These are phyloP conservation scores for Argopecten irradians DNA, from an alignment of 1,140 invertebrate species.

Conservation along the genomic window DNA sequence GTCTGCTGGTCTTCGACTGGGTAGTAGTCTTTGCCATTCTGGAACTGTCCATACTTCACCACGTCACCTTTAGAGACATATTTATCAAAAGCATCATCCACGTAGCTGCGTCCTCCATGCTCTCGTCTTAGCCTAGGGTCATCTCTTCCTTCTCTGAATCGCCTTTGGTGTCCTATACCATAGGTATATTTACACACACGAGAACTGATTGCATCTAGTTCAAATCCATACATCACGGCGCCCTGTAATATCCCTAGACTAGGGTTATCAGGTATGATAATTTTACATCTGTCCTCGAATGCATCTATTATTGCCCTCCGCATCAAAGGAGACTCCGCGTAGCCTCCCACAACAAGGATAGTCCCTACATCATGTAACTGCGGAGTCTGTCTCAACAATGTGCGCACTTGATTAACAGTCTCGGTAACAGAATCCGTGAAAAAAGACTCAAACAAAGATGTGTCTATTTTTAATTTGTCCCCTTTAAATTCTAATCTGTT, in stretches of 20 bases:
- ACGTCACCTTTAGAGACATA: conserved; percentile 50
- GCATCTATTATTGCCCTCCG: conserved; percentile 38
- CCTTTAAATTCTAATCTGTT: conserved; percentile 29
- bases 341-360: conserved; percentile 53
- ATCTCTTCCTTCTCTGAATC: conserved; percentile 32
- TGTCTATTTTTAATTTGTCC: conserved; percentile 39
- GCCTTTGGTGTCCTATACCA: conserved; percentile 45
- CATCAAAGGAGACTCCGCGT: conserved; percentile 52
- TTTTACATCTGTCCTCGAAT: conserved; percentile 39
- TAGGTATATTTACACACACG: conserved; percentile 55
- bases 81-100: conserved; percentile 55
- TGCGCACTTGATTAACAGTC: conserved; percentile 19
- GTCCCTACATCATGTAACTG: conserved; percentile 33
- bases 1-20: conserved; percentile 36
- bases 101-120: conserved; percentile 37
- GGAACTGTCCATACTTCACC: conserved; percentile 42
- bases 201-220: conserved; percentile 41
- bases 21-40: conserved; percentile 48
- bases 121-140: conserved; percentile 30
- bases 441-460: conserved; percentile 30
- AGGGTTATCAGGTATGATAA: conserved; percentile 46
- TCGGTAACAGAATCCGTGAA: conserved; percentile 43
- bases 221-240: conserved; percentile 54
- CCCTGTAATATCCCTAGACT: conserved; percentile 49
- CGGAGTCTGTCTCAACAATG: conserved; percentile 2